phyloP scores from a whole-genome alignment of 2,797 vertebrate species.

The Pogonophryne albipinna region DNA sequence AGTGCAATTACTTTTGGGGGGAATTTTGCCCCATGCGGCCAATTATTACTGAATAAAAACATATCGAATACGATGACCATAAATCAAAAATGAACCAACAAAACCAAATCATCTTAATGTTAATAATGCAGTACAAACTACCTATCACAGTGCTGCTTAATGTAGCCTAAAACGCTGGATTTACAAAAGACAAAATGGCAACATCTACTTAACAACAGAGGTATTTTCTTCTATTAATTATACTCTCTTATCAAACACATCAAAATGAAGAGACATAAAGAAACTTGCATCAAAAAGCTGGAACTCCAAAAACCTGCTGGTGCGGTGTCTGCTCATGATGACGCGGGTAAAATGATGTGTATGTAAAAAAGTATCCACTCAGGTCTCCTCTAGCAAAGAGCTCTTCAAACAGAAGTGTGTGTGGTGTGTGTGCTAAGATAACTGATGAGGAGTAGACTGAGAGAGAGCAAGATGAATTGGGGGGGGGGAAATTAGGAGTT shows the following conservation, averaged over 20 bases:
- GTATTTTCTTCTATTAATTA: not conserved
- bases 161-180: not conserved
- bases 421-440: slow-evolving; percentile 26
- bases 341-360: slow-evolving; percentile 8
- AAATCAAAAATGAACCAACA: slow-evolving; percentile 11
- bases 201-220: not conserved
- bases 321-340: slow-evolving; percentile 71
- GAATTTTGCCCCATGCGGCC: too few relatives aligned
- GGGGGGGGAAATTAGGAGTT: slow-evolving; percentile 45
- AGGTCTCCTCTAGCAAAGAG: slow-evolving; percentile 35
- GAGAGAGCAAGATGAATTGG: slow-evolving; percentile 33
- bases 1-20: too few relatives aligned
- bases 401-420: slow-evolving; percentile 32
- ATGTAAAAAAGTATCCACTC: slow-evolving; percentile 22
- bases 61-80: not conserved
- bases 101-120: not conserved
- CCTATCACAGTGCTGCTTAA: not conserved
- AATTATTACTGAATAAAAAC: too few relatives aligned
- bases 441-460: slow-evolving; percentile 30
- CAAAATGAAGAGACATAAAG: not conserved
- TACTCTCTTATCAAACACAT: slow-evolving; percentile 9
- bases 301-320: slow-evolving; percentile 60
- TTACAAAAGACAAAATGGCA: not conserved
- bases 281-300: slow-evolving; percentile 78
- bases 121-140: not conserved